Base-by-base conservation (phyloP, 2,888 invertebrate genomes). In the Mythimna impura region DNA sequence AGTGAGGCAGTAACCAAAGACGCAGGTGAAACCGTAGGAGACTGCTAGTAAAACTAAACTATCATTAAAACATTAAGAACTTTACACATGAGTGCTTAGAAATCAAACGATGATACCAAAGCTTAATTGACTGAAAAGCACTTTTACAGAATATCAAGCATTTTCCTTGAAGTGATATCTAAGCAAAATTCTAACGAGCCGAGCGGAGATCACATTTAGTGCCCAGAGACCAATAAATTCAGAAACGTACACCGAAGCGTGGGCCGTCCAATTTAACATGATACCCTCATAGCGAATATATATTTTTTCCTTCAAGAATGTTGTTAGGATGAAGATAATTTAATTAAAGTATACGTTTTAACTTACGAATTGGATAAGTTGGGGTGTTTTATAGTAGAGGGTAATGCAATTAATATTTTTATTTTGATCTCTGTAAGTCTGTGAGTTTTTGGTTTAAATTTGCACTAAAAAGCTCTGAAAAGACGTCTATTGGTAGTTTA, bases 221-320 rank as follows among this genome's bases (percentile, higher is more conserved):
- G 86, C 85, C 92, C 54, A 74, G 93, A 91, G 94, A 84, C 89
- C 90, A 70, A 93, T 94, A 94, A 93, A 94, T 94, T 89, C 86
- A 73, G 84, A 87, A 89, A 71, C 64, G 65, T 84, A 90, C 88
- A 87, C 88, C 88, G 30, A 64, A 67, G 80, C 83, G 86, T 84
- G 87, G 86, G 83, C 75, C 83, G 77, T 82, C 90, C 91, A 91
- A 93, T 92, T 91, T 91, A 94, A 94, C 86, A 86, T 86, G 94
- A 94, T 87, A 93, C 91, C 84, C 80, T 80, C 82, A 47, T 58
- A 66, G 85, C 67, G 82, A 76, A 82, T 77, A 83, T 47, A 61
- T 54, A 12, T 55, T 67, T 73, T 81, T 76, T 52, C 60, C 55
- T 68, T 40, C 10, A 66, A 76, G 50, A 72, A 71, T 76, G 12